Evolutionary conservation across 2,888 invertebrate species (phyloP), one percentile per base, ranked within the genome.

Genomic region (Mylabris sibirica): DNA sequence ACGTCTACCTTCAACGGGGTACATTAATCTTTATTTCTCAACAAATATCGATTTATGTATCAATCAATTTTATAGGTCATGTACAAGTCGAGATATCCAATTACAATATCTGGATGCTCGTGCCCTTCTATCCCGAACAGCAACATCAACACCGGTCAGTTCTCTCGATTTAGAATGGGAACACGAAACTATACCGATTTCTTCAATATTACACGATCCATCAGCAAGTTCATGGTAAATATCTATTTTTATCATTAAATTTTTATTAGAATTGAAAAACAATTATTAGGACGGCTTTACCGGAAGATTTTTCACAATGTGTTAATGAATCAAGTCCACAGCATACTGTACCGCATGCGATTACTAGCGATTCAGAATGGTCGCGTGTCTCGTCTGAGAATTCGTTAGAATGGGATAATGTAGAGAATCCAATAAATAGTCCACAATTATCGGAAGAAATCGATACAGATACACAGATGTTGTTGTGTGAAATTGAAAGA

Each of bases 121-220:
- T 77, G 87, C 85, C 72, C 83, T 88, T 9, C 71, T 85, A 69
- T 79, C 80, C 63, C 77, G 81, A 66, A 85, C 84, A 14, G 79
- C 81, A 26, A 80, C 87, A 57, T 88, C 88, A 49, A 90, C 91
- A 34, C 88, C 90, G 35, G 89, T 88, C n/a, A 90, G 90, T 76
- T 91, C 91, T 4, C 82, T 91, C 67, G 91, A 91, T 78, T 84
- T 91, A 66, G 91, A 91, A 82, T 91, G 91, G 91, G 91, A 91
- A 82, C 90, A 91, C 78, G 91, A 91, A 84, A 86, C 86, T 74
- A 72, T 85, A 14, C 85, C 84, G 35, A 76, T 80, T 67, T 83
- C 83, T 22, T 74, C 82, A 72, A 74, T 44, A n/a, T 17, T 81
- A 57, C 80, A 82, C 63, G 84, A 84, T 72, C 80, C 83, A 17